Percentiles rank a stretch among this genome's conserved stretches.
These are phyloP conservation scores for Agrotis ipsilon DNA, from an alignment of 2,888 invertebrate genomes.

Conservation along the genomic window DNA sequence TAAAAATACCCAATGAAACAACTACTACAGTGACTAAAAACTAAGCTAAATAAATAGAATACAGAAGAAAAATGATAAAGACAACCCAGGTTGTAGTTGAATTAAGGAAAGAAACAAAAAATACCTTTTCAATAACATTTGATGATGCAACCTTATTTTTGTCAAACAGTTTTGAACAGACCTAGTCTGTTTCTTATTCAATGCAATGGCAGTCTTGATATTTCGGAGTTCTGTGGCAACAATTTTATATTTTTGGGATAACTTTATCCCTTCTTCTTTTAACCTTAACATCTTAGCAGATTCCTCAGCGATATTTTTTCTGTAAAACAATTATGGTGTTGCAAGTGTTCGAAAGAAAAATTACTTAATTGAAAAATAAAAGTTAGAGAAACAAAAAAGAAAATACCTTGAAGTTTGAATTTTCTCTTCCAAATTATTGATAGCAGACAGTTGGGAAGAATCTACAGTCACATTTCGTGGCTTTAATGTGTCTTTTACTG, in stretches of 20 bases:
- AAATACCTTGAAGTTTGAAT: constrained; percentile 84
- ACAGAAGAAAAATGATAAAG: constrained; percentile 22
- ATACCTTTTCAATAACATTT: constrained; percentile 86
- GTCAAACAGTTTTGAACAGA: constrained; percentile 80
- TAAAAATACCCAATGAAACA: constrained; percentile 29
- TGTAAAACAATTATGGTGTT: constrained; percentile 66
- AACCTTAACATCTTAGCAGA: constrained; percentile 85
- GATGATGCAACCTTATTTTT: constrained; percentile 85
- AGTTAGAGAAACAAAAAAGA: constrained; percentile 19
- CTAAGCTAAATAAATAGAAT: constrained; percentile 25
- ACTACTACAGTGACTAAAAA: constrained; percentile 8
- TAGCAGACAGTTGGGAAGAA: constrained; percentile 54
- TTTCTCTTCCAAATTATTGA: constrained; percentile 79
- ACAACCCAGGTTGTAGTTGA: constrained; percentile 14
- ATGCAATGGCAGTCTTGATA: constrained; percentile 83
- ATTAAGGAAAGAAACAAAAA: constrained; percentile 36
- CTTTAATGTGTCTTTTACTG: constrained; percentile 81
- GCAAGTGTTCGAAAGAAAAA: constrained; percentile 2
- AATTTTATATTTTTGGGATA: constrained; percentile 86
- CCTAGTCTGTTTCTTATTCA: constrained; percentile 85
- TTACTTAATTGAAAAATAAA: not conserved
- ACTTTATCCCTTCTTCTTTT: constrained; percentile 83
- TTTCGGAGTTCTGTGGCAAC: constrained; percentile 85
- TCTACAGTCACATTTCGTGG: constrained; percentile 78
- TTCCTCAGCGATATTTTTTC: constrained; percentile 87